These are phyloP conservation scores for Anguilla japonica DNA, from an alignment of 2,113 vertebrate species.

Conservation along the genomic window DNA sequence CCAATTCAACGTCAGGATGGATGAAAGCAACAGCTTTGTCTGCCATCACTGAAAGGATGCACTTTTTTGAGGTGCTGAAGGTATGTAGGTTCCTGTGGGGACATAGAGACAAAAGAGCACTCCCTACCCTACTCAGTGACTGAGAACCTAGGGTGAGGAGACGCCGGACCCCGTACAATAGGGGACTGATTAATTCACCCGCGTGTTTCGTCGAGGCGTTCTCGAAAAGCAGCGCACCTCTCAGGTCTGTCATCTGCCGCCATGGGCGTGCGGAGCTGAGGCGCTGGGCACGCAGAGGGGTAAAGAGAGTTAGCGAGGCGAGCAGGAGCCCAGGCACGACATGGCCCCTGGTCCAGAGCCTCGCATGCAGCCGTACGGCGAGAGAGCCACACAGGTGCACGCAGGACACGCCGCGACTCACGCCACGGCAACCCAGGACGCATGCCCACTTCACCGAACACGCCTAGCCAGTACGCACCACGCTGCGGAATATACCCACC, in stretches of 20 bases:
- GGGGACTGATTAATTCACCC: not conserved
- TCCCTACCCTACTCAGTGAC: too few species aligned
- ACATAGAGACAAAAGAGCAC: not conserved
- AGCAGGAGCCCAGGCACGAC: constrained; percentile 6
- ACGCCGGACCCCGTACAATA: not conserved
- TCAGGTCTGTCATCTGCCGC: constrained; percentile 17
- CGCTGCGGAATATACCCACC: too few species aligned
- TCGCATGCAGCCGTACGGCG: not conserved
- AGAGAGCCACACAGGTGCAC: not conserved
- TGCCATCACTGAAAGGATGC: not conserved
- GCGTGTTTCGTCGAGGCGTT: not conserved
- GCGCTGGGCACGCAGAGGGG: not conserved
- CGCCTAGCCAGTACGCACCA: not conserved
- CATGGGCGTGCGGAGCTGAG: constrained; percentile 23
- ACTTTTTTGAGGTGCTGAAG: not conserved
- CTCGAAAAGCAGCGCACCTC: not conserved
- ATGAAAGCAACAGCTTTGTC: not conserved
- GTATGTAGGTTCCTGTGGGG: not conserved
- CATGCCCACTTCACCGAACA: not conserved
- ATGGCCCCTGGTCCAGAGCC: not conserved
- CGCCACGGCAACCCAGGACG: not conserved
- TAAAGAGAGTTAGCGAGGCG: constrained; percentile 28
- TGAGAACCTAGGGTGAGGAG: not conserved
- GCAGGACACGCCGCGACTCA: not conserved
- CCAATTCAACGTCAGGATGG: not conserved